Conservation (phyloP, 2,113 vertebrate species). For the Chloebia gouldiae region DNA sequence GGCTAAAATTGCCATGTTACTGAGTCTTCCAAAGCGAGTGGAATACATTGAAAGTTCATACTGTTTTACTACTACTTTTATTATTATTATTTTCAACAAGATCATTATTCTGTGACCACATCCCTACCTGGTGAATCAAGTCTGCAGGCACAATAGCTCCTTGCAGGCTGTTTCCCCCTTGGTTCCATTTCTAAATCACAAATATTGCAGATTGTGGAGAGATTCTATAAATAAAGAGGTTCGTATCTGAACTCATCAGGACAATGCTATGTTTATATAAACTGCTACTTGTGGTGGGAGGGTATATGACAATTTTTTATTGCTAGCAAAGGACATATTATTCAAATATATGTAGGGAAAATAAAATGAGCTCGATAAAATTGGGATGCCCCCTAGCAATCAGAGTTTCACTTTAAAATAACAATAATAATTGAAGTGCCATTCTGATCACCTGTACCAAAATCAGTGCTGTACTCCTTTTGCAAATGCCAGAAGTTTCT, state of each 20-base stretch:
- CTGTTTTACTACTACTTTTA: neutral
- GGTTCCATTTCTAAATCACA: neutral
- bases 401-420: slow-evolving; percentile 22
- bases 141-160: neutral
- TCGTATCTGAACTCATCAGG: slow-evolving; percentile 31
- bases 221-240: neutral
- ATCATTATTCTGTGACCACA: neutral
- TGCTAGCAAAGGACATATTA: slow-evolving; percentile 22
- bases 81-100: neutral
- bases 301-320: slow-evolving; percentile 1
- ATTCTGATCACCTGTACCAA: neutral
- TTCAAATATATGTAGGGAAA: slow-evolving; percentile 28
- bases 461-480: neutral
- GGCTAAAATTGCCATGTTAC: neutral
- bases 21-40: neutral
- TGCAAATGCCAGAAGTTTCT: neutral
- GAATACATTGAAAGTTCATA: neutral
- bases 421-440: neutral
- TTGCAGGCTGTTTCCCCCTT: neutral
- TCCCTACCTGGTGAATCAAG: neutral
- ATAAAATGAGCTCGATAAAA: slow-evolving; percentile 22
- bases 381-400: slow-evolving; percentile 28
- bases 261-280: slow-evolving; percentile 25
- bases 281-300: neutral
- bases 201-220: neutral